These are phyloP conservation scores for Meandrina meandrites DNA, from an alignment of 92 coral and sea anemone genomes.

Conservation along the genomic window DNA sequence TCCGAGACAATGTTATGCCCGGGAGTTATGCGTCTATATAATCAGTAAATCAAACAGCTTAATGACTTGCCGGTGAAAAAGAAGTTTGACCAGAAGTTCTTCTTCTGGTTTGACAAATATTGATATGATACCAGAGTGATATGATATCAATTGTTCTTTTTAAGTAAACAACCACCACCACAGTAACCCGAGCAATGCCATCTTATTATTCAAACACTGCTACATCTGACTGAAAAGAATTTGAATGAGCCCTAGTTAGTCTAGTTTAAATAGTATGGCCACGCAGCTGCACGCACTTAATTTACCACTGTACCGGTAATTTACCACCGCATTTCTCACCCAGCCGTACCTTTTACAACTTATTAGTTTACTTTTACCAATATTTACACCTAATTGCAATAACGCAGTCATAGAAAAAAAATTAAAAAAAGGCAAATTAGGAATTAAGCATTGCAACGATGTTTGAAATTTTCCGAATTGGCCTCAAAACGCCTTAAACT, in stretches of 20 bases:
- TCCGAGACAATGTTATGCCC: too few species aligned
- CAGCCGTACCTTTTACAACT: not conserved
- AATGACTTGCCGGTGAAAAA: not conserved
- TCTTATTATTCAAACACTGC: not conserved
- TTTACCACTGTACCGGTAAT: not conserved
- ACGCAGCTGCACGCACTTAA: not conserved
- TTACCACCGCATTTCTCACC: not conserved
- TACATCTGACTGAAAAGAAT: not conserved
- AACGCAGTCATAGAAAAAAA: too few species aligned
- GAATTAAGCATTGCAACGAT: too few species aligned
- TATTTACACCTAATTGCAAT: too few species aligned
- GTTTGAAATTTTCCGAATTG: too few species aligned
- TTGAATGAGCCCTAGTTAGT: not conserved
- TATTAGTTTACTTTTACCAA: not conserved
- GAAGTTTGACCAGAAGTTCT: too few species aligned
- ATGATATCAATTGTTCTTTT: not conserved
- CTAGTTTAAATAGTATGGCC: too few species aligned
- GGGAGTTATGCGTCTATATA: too few species aligned
- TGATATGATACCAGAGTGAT: not conserved
- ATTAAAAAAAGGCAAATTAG: too few species aligned
- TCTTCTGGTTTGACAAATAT: not conserved
- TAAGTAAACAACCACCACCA: not conserved
- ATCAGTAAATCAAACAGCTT: not conserved
- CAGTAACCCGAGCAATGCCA: not conserved
- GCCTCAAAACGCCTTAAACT: too few species aligned